Base-by-base conservation (phyloP, 2,797 vertebrate genomes). In the Pangasius sanitwongsei region DNA sequence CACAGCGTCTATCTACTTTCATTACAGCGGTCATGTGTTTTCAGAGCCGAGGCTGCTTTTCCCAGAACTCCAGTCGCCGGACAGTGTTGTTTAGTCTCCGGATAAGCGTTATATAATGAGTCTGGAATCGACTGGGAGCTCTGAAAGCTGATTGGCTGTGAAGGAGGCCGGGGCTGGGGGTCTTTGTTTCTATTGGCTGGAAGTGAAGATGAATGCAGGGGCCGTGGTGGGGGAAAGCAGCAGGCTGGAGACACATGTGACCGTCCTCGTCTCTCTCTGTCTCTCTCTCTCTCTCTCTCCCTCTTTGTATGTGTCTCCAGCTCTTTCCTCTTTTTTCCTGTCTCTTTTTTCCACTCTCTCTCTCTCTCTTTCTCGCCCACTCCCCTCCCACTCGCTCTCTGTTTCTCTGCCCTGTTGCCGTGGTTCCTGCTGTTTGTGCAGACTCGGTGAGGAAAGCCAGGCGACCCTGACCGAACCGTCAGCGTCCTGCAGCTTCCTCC, bases 391-490 rank as follows among this genome's bases (percentile, higher is more conserved):
- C 90, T 70, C 83, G 48, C 61, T 72, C 87, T 87, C 86, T 91
- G 90, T 92, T 90, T 92, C 88, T 91, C 86, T 91, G 57, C 87
- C 82, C 88, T 88, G 91, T 92, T 92, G 92, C 92, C 83, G 89
- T 92, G 90, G 91, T 83, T 92, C 89, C 89, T 70, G 86, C 90
- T 92, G 92, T 92, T 92, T 92, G 89, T 92, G 77, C 91, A 92
- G 91, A 91, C 90, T 90, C 83, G 6, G 86, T 91, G 90, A 92
- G 87, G 86, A 90, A 89, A 89, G 90, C 90, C 92, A 88, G 87
- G 86, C 90, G 92, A 92, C 92, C 92, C 75, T 80, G 90, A 75
- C 80, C 87, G 88, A 92, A 89, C 91, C 61, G 8, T 69, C 44
- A 84, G 48, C 85, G 84, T 83, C 87, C 88, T 88, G 85, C 87